These are phyloP conservation scores for Benitochromis conjunctus DNA, from an alignment of 2,113 vertebrate genomes.

Conservation along the genomic window DNA sequence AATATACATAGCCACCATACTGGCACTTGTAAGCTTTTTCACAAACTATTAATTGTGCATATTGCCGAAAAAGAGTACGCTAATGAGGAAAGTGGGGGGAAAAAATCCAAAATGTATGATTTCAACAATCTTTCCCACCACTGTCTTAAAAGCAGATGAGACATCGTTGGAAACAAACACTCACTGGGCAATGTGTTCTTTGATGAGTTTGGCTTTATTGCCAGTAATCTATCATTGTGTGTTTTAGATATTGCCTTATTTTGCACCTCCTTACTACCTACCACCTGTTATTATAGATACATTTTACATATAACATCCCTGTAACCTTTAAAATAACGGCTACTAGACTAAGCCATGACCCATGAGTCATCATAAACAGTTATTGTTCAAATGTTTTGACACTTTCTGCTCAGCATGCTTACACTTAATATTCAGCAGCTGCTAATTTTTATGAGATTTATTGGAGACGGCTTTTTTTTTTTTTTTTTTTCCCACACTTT, in stretches of 20 bases:
- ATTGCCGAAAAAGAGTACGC: not conserved
- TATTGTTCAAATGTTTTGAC: not conserved
- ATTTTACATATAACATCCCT: not conserved
- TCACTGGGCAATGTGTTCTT: slow-evolving; percentile 4
- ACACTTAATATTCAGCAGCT: not conserved
- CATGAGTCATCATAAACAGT: not conserved
- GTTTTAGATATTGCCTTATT: not conserved
- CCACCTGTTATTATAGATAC: not conserved
- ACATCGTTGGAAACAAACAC: slow-evolving; percentile 22
- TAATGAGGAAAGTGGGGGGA: not conserved
- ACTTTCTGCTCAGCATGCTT: not conserved
- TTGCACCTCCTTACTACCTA: not conserved
- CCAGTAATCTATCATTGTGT: slow-evolving; percentile 1
- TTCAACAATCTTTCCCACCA: slow-evolving; percentile 5
- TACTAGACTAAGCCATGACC: not conserved
- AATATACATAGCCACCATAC: slow-evolving; percentile 8
- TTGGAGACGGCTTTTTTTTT: not conserved
- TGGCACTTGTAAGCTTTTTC: slow-evolving; percentile 21
- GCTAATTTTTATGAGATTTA: not conserved
- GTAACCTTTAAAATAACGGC: not conserved
- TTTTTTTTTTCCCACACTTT: not conserved
- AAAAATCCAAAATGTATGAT: not conserved
- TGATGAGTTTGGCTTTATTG: slow-evolving; percentile 11
- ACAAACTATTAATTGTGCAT: slow-evolving; percentile 35
- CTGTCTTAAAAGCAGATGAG: slow-evolving; percentile 21